Conservation (phyloP, 2,888 invertebrate species). For the Danaus chrysippus region DNA sequence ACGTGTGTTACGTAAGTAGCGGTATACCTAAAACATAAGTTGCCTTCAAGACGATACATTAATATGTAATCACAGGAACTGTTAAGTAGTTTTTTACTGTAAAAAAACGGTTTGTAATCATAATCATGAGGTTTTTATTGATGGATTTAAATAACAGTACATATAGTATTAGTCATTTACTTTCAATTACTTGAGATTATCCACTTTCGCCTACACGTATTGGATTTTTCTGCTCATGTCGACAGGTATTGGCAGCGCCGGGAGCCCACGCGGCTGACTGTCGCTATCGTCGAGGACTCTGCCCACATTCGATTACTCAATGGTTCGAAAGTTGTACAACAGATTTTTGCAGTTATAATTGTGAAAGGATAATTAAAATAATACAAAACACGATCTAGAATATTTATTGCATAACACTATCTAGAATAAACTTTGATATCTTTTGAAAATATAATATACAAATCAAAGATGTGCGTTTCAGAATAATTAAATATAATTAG, state of each 20-base stretch:
- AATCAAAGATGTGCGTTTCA: too few species aligned
- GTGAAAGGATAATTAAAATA: slow-evolving; percentile 4
- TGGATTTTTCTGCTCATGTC: slow-evolving; percentile 43
- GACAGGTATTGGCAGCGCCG: slow-evolving; percentile 45
- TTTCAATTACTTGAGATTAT: slow-evolving; percentile 53
- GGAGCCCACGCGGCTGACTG: slow-evolving; percentile 54
- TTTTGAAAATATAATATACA: too few species aligned
- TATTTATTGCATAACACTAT: too few species aligned
- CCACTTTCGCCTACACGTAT: slow-evolving; percentile 53
- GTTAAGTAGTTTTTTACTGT: too few species aligned
- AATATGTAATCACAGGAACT: background rate
- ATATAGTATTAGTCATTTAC: slow-evolving; percentile 40
- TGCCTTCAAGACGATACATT: slow-evolving; percentile 15
- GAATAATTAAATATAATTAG: too few species aligned
- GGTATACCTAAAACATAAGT: slow-evolving; percentile 30
- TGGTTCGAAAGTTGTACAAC: slow-evolving; percentile 40
- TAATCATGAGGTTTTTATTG: too few species aligned
- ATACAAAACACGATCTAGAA: background rate
- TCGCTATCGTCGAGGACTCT: slow-evolving; percentile 50
- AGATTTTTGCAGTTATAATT: slow-evolving; percentile 15
- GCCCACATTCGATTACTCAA: slow-evolving; percentile 55
- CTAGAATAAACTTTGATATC: too few species aligned
- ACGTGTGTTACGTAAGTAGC: slow-evolving; percentile 50
- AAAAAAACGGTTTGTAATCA: too few species aligned
- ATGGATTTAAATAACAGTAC: slow-evolving; percentile 40